A percentile compares a stretch with the other conserved stretches of the same genome.
These are phyloP conservation scores for Heliconius sara DNA, from an alignment of 2,888 invertebrate genomes.

Conservation along the genomic window DNA sequence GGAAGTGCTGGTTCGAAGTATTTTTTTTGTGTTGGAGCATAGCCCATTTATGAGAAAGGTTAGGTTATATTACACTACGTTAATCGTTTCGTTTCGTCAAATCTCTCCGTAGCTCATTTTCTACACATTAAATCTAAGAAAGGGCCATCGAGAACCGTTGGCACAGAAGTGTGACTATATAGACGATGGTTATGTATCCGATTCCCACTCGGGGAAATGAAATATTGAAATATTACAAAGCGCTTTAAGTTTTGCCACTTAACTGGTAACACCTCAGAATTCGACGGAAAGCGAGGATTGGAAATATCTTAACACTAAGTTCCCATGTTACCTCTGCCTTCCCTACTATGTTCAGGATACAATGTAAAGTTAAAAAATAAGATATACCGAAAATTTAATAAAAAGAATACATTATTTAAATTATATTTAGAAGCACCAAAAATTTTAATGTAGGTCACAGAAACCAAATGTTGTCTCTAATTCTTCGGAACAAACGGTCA, in stretches of 20 bases:
- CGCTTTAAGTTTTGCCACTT: not conserved
- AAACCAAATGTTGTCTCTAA: conserved; percentile 3
- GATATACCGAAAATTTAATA: not conserved
- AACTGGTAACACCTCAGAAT: not conserved
- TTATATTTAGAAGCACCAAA: conserved; percentile 5
- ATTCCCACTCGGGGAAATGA: not conserved
- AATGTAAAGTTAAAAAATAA: not conserved
- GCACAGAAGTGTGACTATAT: too few relatives aligned
- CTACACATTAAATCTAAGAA: too few relatives aligned
- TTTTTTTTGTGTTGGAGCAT: too few relatives aligned
- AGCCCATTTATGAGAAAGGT: too few relatives aligned
- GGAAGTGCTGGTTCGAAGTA: not conserved
- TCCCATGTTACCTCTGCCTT: not conserved
- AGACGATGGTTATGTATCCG: too few relatives aligned
- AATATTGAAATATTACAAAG: not conserved
- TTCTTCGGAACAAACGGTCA: conserved; percentile 18
- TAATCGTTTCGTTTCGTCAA: too few relatives aligned
- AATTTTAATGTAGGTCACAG: conserved; percentile 13
- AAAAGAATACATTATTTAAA: conserved; percentile 1
- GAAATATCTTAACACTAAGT: not conserved
- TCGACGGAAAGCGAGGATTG: not conserved
- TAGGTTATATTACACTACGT: too few relatives aligned
- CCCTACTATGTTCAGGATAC: not conserved
- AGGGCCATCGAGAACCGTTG: too few relatives aligned
- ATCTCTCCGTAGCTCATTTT: too few relatives aligned